Percentiles rank a stretch among this genome's conserved stretches.
Evolutionary conservation across 1,140 invertebrate species (phyloP).

Genomic region (Rhopalosiphum padi): DNA sequence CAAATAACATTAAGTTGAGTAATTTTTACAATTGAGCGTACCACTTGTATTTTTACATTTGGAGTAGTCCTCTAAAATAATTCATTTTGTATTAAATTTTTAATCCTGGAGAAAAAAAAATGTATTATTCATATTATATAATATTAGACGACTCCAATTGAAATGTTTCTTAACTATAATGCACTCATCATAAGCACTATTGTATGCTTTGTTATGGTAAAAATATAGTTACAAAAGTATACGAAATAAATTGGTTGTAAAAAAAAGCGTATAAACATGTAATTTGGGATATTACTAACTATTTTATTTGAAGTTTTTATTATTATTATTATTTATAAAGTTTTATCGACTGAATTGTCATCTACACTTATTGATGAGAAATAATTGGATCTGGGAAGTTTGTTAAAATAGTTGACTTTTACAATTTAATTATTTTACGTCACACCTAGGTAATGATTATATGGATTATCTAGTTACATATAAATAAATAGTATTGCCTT

Average conservation of each 20-base stretch:
- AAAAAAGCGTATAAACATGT: background rate
- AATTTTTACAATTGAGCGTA: background rate
- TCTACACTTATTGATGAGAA: background rate
- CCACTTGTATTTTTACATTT: background rate
- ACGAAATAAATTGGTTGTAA: background rate
- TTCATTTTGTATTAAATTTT: background rate
- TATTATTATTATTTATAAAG: background rate
- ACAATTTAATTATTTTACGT: too few species aligned
- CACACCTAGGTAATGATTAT: too few species aligned
- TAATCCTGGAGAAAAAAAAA: background rate
- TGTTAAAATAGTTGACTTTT: too few species aligned
- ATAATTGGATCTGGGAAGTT: too few species aligned
- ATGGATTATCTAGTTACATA: too few species aligned
- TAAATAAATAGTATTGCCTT: too few species aligned
- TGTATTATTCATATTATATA: background rate
- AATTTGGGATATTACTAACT: background rate
- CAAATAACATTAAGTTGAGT: background rate
- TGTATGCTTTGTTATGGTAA: background rate
- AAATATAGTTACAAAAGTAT: background rate
- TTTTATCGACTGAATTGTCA: background rate
- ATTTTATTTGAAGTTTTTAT: background rate
- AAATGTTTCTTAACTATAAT: background rate
- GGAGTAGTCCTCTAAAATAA: background rate
- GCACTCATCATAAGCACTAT: background rate
- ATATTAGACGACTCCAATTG: background rate